Conservation (phyloP, 2,113 vertebrate genomes). For the Limnothrissa miodon region DNA sequence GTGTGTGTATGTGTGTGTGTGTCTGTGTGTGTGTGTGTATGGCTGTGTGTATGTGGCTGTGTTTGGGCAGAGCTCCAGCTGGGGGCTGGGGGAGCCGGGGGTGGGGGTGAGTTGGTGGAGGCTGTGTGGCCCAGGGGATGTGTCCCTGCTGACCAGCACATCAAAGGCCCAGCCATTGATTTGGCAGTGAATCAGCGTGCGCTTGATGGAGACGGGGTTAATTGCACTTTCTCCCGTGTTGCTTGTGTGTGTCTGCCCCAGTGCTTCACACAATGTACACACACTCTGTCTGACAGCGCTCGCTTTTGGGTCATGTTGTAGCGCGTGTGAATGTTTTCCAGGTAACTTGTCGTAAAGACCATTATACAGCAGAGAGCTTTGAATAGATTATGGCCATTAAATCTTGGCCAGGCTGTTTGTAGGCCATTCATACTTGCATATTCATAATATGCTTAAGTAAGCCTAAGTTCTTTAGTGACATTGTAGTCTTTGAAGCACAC, state of each 20-base stretch:
- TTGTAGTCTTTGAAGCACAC: not conserved
- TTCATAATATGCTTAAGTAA: too few relatives aligned
- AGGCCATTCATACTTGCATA: not conserved
- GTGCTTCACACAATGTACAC: not conserved
- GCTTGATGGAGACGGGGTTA: not conserved
- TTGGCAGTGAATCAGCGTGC: not conserved
- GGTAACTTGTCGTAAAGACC: not conserved
- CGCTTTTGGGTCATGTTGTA: not conserved
- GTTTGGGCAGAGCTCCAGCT: not conserved
- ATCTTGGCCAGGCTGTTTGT: not conserved
- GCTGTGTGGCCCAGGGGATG: not conserved
- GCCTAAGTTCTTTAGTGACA: not conserved
- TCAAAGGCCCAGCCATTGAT: slow-evolving; percentile 10
- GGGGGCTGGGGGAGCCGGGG: not conserved
- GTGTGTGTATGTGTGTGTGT: too few relatives aligned
- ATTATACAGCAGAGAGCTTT: not conserved
- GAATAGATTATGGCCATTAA: not conserved
- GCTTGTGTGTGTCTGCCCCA: not conserved
- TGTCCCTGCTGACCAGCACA: not conserved
- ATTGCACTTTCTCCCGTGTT: not conserved
- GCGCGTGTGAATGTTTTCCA: not conserved
- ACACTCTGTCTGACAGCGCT: not conserved
- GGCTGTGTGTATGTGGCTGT: not conserved
- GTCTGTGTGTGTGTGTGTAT: too few relatives aligned
- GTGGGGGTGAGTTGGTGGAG: too few relatives aligned